phyloP scores from a whole-genome alignment of 1,140 invertebrate species.

The Asobara japonica region DNA sequence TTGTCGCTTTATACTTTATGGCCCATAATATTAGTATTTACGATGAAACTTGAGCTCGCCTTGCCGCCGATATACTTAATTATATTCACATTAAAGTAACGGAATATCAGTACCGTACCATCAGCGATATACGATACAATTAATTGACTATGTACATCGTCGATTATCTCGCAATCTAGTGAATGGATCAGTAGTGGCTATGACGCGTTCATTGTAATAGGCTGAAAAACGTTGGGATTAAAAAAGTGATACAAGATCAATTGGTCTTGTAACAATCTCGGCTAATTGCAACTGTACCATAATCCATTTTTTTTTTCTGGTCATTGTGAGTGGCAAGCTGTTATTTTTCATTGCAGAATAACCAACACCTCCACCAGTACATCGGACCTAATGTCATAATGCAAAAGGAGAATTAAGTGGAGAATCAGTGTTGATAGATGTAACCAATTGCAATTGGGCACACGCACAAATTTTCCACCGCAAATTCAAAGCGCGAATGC shows the following conservation, averaged over 20 bases:
- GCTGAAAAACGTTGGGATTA: slow-evolving; percentile 3
- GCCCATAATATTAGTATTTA: not conserved
- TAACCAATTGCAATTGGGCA: not conserved
- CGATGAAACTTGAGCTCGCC: slow-evolving; percentile 20
- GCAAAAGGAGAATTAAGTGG: not conserved
- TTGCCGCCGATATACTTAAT: not conserved
- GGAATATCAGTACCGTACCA: not conserved
- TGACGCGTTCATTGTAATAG: not conserved
- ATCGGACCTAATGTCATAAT: not conserved
- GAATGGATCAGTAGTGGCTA: slow-evolving; percentile 25
- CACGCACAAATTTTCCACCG: not conserved
- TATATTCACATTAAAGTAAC: not conserved
- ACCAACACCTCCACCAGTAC: not conserved
- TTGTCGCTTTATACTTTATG: not conserved
- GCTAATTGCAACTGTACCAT: not conserved
- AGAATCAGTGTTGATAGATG: not conserved
- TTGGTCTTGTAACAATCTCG: not conserved
- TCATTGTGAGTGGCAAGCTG: not conserved
- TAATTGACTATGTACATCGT: slow-evolving; percentile 12
- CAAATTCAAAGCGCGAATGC: not conserved
- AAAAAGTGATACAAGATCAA: not conserved
- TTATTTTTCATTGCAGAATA: not conserved
- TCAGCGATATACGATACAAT: not conserved
- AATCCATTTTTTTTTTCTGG: not conserved
- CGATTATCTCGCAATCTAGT: slow-evolving; percentile 29